Evolutionary conservation across 2,888 invertebrate genomes (phyloP), one percentile per base, ranked within the genome.

Genomic region (Phania funesta): DNA sequence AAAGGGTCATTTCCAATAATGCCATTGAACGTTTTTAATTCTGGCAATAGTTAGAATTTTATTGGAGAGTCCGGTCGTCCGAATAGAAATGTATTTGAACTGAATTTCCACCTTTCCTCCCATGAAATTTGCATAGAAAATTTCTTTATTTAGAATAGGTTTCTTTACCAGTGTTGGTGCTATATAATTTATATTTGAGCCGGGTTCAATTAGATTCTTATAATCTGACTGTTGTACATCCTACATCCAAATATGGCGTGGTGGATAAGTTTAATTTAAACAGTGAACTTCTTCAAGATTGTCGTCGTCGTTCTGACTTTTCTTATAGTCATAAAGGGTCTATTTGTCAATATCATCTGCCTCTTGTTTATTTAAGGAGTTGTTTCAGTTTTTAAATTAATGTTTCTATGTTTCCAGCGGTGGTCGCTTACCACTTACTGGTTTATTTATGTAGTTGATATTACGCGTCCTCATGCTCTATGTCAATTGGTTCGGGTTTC

Each of bases 401-500:
- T n/a, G n/a, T n/a, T 48, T 48, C 13, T 9, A 20, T 0, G 20
- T 13, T 48, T 64, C n/a, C 48, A 32, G n/a, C 1, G 41, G 41
- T 26, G 52, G 41, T 3, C 64, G 46, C 32, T 64, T 46, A 3
- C 41, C 54, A 13, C 44, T 26, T 13, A 16, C 13, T 29, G 62
- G 65, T 58, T 50, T 78, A 24, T 71, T 78, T 56, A 52, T 64
- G 13, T 71, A 64, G 11, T 78, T 60, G 7, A 62, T 13, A n/a
- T 58, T 48, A 8, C 60, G n/a, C 2, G 60, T 67, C 3, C 50
- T 32, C 6, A 73, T 58, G 16, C 58, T 48, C 60, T 20, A 71
- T 6, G n/a, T 75, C 74, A 46, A 75, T 75, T 29, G 75, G 65
- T 9, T 56, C 65, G 20, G 60, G 76, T 5, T 32, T 65, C 2